Evolutionary conservation across 2,888 invertebrate species (phyloP).

Genomic region (Acrobasis consociella): DNA sequence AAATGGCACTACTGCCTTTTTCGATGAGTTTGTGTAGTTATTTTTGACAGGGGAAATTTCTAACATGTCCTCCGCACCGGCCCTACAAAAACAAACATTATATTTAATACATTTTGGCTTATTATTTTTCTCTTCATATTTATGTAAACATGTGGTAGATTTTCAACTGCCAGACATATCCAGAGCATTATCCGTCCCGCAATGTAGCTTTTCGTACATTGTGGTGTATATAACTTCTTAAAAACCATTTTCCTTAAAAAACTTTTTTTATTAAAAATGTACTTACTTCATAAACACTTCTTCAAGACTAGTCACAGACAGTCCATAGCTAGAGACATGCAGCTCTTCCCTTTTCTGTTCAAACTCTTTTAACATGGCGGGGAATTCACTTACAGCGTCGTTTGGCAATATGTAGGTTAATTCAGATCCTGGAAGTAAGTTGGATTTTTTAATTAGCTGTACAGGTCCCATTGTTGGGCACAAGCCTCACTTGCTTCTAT

Average conservation of each 20-base stretch:
- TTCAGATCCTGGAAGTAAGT: constrained; percentile 83
- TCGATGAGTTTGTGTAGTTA: constrained; percentile 38
- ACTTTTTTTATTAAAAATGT: not conserved
- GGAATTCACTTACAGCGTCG: constrained; percentile 84
- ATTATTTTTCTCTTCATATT: too few species aligned
- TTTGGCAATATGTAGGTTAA: constrained; percentile 88
- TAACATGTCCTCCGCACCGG: constrained; percentile 60
- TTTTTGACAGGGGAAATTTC: constrained; percentile 43
- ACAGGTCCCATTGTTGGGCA: too few species aligned
- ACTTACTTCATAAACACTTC: constrained; percentile 93
- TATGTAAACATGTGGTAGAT: too few species aligned
- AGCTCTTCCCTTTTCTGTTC: constrained; percentile 84
- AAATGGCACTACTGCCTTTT: constrained; percentile 50
- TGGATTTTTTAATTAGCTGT: too few species aligned
- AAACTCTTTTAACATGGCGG: constrained; percentile 86
- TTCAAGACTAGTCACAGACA: constrained; percentile 94
- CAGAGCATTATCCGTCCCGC: too few species aligned
- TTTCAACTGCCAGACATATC: too few species aligned
- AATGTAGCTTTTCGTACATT: too few species aligned
- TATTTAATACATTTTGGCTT: too few species aligned
- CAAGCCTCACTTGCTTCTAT: too few species aligned
- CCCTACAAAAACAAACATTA: constrained; percentile 46
- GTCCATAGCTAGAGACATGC: constrained; percentile 89
- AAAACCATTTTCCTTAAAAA: too few species aligned
- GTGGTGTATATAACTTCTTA: too few species aligned